These are phyloP conservation scores for Ennomos quercinarius DNA, from an alignment of 2,888 invertebrate species.

Conservation along the genomic window DNA sequence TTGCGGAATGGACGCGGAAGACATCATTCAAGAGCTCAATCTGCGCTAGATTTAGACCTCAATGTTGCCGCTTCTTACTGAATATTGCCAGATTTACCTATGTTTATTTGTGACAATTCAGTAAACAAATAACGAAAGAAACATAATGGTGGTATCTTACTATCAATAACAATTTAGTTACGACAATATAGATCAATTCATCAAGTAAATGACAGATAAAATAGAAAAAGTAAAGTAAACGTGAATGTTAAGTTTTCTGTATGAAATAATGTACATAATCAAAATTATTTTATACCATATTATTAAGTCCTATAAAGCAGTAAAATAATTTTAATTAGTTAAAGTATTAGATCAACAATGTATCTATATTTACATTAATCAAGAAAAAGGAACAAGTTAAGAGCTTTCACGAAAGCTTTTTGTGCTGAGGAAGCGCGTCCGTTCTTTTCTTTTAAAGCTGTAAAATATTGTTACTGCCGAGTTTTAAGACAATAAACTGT, in stretches of 20 bases:
- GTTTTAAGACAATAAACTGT: slow-evolving; percentile 49
- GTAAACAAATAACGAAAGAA: slow-evolving; percentile 1
- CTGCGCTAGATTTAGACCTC: slow-evolving; percentile 48
- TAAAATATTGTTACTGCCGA: slow-evolving; percentile 38
- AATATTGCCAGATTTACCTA: slow-evolving; percentile 5
- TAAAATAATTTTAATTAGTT: no score
- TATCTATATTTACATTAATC: no score
- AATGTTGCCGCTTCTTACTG: slow-evolving; percentile 14
- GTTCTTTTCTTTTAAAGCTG: slow-evolving; percentile 1
- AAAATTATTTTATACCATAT: no score
- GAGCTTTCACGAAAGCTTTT: background rate
- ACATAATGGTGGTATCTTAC: background rate
- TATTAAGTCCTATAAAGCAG: no score
- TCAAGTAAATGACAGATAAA: no score
- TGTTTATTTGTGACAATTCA: slow-evolving; percentile 8
- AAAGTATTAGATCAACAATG: no score
- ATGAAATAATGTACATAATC: no score
- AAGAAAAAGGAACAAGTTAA: no score
- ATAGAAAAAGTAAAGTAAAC: background rate
- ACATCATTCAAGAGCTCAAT: slow-evolving; percentile 44
- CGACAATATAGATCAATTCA: no score
- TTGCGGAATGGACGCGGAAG: slow-evolving; percentile 67
- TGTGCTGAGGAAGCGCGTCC: background rate
- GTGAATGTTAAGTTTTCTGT: no score
- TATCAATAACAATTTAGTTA: no score